Conservation (phyloP, 2,797 vertebrate species). For the Artibeus jamaicensis region DNA sequence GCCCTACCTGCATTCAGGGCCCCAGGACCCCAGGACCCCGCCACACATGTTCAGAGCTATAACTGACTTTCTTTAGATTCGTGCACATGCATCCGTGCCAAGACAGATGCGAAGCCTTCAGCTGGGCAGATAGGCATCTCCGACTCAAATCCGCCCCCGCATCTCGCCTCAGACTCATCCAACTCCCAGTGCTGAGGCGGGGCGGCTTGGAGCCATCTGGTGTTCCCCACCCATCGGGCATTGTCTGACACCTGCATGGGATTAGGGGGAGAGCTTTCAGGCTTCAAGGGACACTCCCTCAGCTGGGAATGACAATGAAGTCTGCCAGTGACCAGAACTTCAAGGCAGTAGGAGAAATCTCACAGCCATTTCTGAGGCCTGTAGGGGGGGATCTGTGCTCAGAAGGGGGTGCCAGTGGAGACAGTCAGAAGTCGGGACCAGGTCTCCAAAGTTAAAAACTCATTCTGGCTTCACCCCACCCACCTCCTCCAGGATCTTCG, state of each 20-base stretch:
- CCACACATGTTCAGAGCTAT: neutral
- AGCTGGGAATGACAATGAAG: slow-evolving; percentile 56
- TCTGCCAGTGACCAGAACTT: neutral
- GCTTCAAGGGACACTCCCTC: slow-evolving; percentile 10
- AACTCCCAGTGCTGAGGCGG: slow-evolving; percentile 1
- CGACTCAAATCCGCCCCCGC: slow-evolving; percentile 69
- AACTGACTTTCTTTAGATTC: neutral
- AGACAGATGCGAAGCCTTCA: slow-evolving; percentile 60
- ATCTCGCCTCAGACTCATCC: slow-evolving; percentile 34
- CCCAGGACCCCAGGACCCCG: neutral
- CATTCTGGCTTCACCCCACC: rapidly evolving
- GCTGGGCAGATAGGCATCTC: slow-evolving; percentile 57
- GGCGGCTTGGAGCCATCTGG: slow-evolving; percentile 55
- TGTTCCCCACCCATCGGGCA: slow-evolving; percentile 66
- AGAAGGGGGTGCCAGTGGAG: neutral
- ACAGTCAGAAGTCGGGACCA: neutral
- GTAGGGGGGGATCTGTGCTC: neutral
- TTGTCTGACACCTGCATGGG: slow-evolving; percentile 75
- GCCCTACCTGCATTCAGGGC: neutral
- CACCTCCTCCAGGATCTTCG: neutral
- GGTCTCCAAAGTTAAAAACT: neutral
- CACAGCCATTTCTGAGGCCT: neutral
- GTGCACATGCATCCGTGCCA: neutral
- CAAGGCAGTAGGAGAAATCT: neutral
- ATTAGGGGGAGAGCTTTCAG: slow-evolving; percentile 53